Evolutionary conservation across 2,888 invertebrate genomes (phyloP), one percentile per base, ranked within the genome.

Genomic region (Tinea semifulvella): DNA sequence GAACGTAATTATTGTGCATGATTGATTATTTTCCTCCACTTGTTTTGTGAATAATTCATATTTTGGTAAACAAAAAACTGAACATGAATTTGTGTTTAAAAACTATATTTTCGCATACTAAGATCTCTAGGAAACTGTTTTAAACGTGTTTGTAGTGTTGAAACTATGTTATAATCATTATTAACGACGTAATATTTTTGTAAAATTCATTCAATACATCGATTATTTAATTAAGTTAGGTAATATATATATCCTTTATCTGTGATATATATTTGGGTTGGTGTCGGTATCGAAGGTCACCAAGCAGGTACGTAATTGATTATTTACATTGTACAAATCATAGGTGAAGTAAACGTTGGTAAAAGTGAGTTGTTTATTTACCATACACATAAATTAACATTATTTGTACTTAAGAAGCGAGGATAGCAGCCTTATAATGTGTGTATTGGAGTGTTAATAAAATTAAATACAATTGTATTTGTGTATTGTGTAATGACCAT

Each of bases 41-140:
- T 7, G 31, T n/a, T 13, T 31, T n/a, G 11, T 31, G 31, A 31
- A 14, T 13, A 22, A 3, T 4, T 11, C 31, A 13, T 14, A 31
- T 31, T 31, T 11, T 31, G n/a, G 31, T 14, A 31, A 31, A 31
- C 31, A 26, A 26, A n/a, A 31, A 19, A 22, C 13, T 13, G 20
- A 47, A 36, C 16, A 49, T 49, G 49, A 38, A 44, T 46, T 46
- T 45, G 44, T 16, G 22, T 27, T 42, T 47, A 31, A 49, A 49
- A 38, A 42, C 35, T 10, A 44, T 49, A 19, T 49, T 49, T 36
- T 22, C 35, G 17, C 44, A 42, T 14, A 46, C 46, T 38, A 47
- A 48, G 28, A 39, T 48, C 14, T 43, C 48, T 2, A 28, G 42
- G 11, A 48, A 47, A 38, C 39, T 48, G 28, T 46, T 42, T 38